These are phyloP conservation scores for Tanytarsus gracilentus DNA, from an alignment of 2,888 invertebrate species.

Conservation along the genomic window DNA sequence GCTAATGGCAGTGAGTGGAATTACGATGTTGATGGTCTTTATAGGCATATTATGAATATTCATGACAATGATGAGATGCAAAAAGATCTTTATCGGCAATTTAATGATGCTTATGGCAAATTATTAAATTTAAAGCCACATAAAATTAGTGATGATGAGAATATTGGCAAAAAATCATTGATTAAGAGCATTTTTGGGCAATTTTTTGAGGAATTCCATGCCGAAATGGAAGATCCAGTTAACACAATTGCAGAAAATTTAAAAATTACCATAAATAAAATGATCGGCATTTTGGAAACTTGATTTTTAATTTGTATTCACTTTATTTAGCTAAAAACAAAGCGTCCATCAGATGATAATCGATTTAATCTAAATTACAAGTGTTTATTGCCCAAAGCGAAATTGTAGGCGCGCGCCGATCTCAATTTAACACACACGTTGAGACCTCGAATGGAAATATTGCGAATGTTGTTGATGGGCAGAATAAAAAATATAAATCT, in stretches of 20 bases:
- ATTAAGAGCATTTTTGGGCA: background rate
- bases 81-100: background rate
- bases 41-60: background rate
- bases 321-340: too few species aligned
- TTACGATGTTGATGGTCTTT: background rate
- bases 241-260: background rate
- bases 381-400: too few species aligned
- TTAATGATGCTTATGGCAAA: background rate
- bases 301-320: background rate
- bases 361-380: too few species aligned
- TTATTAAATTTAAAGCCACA: background rate
- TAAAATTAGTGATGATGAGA: background rate
- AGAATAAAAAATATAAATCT: too few species aligned
- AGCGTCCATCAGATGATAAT: too few species aligned
- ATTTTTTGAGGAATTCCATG: background rate
- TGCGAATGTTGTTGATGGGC: too few species aligned
- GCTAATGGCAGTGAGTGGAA: background rate
- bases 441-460: too few species aligned
- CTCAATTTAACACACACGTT: too few species aligned
- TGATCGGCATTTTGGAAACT: slow-evolving; percentile 11
- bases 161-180: background rate
- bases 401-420: too few species aligned
- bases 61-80: background rate
- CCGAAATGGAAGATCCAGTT: background rate
- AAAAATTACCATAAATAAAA: background rate